A percentile compares a stretch with the other conserved stretches of the same genome.
Evolutionary conservation across 2,113 vertebrate genomes (phyloP).

Genomic region (Phalacrocorax brasilianus): DNA sequence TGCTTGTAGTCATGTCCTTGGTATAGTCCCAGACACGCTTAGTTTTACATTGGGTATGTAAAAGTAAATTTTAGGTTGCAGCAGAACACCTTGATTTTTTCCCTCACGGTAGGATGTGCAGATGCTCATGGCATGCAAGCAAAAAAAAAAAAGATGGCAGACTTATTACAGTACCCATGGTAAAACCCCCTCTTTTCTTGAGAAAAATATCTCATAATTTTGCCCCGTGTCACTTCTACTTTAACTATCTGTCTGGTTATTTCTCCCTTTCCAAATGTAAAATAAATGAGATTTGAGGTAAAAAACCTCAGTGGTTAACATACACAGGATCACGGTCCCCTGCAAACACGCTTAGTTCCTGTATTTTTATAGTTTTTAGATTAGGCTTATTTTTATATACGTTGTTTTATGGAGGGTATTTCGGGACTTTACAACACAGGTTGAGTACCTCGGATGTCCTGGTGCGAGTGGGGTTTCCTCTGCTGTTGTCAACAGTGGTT

Average conservation of each 20-base stretch:
- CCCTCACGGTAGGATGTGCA: background rate
- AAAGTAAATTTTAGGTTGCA: background rate
- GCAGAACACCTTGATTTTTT: background rate
- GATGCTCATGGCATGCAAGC: background rate
- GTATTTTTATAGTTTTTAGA: background rate
- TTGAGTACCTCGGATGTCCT: background rate
- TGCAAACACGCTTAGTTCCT: background rate
- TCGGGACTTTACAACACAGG: background rate
- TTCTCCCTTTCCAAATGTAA: background rate
- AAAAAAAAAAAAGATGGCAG: background rate
- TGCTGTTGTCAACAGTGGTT: background rate
- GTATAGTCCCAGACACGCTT: background rate
- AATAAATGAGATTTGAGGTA: background rate
- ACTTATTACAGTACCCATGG: background rate
- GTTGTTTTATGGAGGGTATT: background rate
- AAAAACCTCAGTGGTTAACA: background rate
- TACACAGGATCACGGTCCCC: background rate
- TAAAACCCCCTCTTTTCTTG: background rate
- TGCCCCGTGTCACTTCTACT: background rate
- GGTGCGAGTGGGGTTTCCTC: background rate
- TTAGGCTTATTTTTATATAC: background rate
- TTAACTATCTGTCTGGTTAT: background rate
- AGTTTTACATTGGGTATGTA: background rate
- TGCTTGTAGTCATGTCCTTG: background rate
- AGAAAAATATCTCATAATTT: background rate